These are phyloP conservation scores for Arrhamphus sclerolepis DNA, from an alignment of 2,797 vertebrate species.

Conservation along the genomic window DNA sequence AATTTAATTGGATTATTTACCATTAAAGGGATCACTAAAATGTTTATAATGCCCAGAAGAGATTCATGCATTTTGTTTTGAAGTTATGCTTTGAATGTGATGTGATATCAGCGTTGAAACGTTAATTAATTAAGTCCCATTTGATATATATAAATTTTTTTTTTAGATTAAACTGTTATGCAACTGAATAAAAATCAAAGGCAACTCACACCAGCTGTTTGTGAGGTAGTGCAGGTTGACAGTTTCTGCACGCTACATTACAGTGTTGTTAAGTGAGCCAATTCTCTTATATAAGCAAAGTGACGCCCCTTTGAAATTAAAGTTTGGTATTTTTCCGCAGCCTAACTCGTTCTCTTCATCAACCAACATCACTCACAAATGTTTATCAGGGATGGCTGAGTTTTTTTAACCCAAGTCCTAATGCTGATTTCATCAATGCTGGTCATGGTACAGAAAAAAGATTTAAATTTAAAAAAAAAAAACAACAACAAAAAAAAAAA, in stretches of 20 bases:
- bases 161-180: neutral
- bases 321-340: neutral
- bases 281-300: neutral
- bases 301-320: neutral
- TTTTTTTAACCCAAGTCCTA: too few relatives aligned
- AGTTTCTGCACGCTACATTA: conserved; percentile 2
- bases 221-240: conserved; percentile 57
- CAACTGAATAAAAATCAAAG: conserved; percentile 29
- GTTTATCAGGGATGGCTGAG: too few relatives aligned
- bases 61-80: too few relatives aligned
- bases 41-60: too few relatives aligned
- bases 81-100: neutral
- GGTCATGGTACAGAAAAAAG: neutral
- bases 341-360: neutral
- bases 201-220: conserved; percentile 25
- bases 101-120: too few relatives aligned
- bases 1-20: too few relatives aligned
- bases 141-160: conserved; percentile 14
- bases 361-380: too few relatives aligned
- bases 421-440: too few relatives aligned
- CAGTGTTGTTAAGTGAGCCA: neutral
- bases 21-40: too few relatives aligned
- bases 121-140: conserved; percentile 12
- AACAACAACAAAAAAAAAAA: too few relatives aligned
- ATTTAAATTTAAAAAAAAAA: neutral